These are phyloP conservation scores for Acromyrmex charruanus DNA, from an alignment of 1,140 invertebrate species.

Conservation along the genomic window DNA sequence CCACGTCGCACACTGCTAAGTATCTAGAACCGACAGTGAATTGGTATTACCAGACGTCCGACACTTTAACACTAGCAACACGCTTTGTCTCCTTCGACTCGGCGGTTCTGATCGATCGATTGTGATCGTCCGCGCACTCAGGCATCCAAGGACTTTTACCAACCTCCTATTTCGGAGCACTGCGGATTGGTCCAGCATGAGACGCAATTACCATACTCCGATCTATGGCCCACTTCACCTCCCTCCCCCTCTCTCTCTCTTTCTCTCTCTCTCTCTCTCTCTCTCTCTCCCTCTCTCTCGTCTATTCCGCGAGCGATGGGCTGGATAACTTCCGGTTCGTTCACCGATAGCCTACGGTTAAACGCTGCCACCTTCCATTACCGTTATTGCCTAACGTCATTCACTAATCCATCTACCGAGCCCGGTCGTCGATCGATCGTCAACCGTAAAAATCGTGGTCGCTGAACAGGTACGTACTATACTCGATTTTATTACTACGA, in stretches of 20 bases:
- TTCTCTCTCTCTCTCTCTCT: not conserved
- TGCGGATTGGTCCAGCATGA: conserved; percentile 35
- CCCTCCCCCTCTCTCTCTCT: not conserved
- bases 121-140: conserved; percentile 34
- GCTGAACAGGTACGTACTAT: conserved; percentile 49
- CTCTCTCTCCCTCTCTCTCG: too few species aligned
- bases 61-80: conserved; percentile 52
- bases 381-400: conserved; percentile 74
- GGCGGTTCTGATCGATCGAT: conserved; percentile 51
- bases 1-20: conserved; percentile 52
- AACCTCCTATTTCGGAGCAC: conserved; percentile 13
- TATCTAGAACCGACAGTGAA: conserved; percentile 62
- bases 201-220: conserved; percentile 63
- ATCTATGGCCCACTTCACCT: conserved; percentile 24
- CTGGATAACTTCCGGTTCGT: conserved; percentile 67
- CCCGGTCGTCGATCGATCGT: conserved; percentile 42
- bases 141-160: conserved; percentile 52
- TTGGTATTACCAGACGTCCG: conserved; percentile 61
- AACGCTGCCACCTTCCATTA: conserved; percentile 72
- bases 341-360: conserved; percentile 66
- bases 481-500: conserved; percentile 53
- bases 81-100: conserved; percentile 60
- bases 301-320: conserved; percentile 39
- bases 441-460: conserved; percentile 66
- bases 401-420: conserved; percentile 69